Evolutionary conservation across 1,140 invertebrate genomes (phyloP), one percentile per base, ranked within the genome.

Genomic region (Pomacea maculata): DNA sequence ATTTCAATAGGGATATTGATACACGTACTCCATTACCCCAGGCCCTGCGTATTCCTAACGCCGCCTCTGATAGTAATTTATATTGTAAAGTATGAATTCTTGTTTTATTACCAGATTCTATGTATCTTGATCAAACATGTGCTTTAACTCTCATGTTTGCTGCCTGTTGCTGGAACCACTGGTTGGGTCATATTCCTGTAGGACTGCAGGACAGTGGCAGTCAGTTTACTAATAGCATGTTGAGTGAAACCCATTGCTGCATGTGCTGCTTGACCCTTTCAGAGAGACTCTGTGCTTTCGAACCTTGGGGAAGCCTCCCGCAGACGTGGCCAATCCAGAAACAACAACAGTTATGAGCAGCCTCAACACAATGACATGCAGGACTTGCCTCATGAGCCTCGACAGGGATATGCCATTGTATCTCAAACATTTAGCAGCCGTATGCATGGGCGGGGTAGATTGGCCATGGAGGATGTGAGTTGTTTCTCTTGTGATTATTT

Each of bases 391-490:
- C 57, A 63, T 54, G n/a, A 63, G 29, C 45, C 75, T n/a, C 64
- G 75, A 29, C 63, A 65, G 21, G 75, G 75, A 45, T 25, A 65
- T 21, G 1, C 57, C 57, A 61, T 61, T 61, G 57, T 61, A 14
- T 61, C 77, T 29, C 77, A 78, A 65, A 78, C 77, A n/a, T 78
- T 70, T 78, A 78, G 29, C 77, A 78, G 77, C 57, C 77, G 67
- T 57, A 78, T 12, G 57, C 65, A 77, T 55, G 17, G 55, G 57
- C 45, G 21, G 65, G 67, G 77, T 78, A 78, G 77, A 70, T 54
- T 34, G n/a, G 65, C 65, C 34, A 70, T 54, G 3, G 77, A 78
- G 19, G 65, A 78, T 78, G 77, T 78, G 29, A 78, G 77, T 78
- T 19, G 65, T 55, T 55, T 70, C 15, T 65, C 34, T 45, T 6